A percentile compares a stretch with the other conserved stretches of the same genome.
phyloP scores from a whole-genome alignment of 2,113 vertebrate genomes.

The Callaeas wilsoni region DNA sequence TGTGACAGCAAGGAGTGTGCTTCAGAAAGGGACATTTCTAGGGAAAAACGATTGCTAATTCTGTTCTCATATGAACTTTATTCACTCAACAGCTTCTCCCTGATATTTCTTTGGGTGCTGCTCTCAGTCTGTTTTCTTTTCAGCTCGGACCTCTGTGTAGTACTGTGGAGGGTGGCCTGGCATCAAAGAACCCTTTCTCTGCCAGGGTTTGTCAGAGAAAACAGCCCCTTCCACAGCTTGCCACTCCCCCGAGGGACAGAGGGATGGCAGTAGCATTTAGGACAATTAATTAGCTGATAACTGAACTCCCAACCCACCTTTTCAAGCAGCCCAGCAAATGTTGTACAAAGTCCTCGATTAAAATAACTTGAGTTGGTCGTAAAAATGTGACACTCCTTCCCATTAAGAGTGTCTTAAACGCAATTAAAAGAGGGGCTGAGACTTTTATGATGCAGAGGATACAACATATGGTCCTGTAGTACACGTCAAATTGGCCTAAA shows the following conservation, averaged over 20 bases:
- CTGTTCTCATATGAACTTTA: background rate
- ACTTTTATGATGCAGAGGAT: background rate
- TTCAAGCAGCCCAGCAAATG: background rate
- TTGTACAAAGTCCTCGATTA: background rate
- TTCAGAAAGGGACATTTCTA: background rate
- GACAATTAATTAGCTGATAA: background rate
- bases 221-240: background rate
- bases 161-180: background rate
- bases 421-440: background rate
- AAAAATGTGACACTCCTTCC: background rate
- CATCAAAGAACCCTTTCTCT: background rate
- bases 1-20: background rate
- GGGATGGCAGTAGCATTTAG: background rate
- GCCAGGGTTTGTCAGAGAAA: background rate
- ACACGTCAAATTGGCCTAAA: background rate
- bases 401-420: background rate
- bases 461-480: background rate
- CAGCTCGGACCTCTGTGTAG: background rate
- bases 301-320: background rate
- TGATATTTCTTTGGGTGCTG: background rate
- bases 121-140: background rate
- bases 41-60: background rate
- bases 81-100: background rate
- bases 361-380: background rate
- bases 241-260: background rate